These are phyloP conservation scores for Pachyuromys duprasi DNA, from an alignment of 2,797 vertebrate genomes.

Conservation along the genomic window DNA sequence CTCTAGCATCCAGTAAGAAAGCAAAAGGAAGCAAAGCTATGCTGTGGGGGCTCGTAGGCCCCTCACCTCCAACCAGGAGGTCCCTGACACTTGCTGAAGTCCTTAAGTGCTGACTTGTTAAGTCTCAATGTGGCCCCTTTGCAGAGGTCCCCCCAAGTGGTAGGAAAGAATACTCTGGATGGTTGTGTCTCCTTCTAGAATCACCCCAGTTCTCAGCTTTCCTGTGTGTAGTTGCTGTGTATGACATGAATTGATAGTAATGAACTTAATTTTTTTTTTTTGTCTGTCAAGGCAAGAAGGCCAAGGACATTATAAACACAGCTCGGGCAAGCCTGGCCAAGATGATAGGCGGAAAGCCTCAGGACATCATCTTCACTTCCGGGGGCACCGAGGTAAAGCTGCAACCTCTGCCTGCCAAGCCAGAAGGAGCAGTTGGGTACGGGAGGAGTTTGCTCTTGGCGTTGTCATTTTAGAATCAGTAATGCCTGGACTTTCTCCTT, in stretches of 20 bases:
- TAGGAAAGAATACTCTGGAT: fast-evolving
- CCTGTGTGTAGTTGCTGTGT: neutral
- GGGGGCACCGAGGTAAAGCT: constrained; percentile 95
- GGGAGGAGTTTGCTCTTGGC: neutral
- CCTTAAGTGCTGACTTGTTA: neutral
- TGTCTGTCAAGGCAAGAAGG: constrained; percentile 89
- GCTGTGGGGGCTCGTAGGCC: neutral
- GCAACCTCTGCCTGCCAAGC: fast-evolving
- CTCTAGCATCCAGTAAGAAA: neutral
- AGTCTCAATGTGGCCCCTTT: neutral
- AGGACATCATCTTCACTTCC: constrained; percentile 95
- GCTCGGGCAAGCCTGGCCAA: constrained; percentile 92
- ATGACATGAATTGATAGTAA: neutral
- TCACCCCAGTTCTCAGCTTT: neutral
- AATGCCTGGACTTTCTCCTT: neutral
- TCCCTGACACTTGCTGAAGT: neutral
- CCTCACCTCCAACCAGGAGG: fast-evolving
- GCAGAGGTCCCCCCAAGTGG: fast-evolving
- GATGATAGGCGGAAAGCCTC: constrained; percentile 92
- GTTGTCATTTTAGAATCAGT: neutral
- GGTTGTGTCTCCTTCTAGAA: too few species aligned
- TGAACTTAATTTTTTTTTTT: neutral
- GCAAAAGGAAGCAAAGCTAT: neutral
- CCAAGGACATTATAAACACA: constrained; percentile 90
- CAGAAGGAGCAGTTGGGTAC: fast-evolving